phyloP scores from a whole-genome alignment of 2,888 invertebrate species.

The Caenorhabditis virilis region DNA sequence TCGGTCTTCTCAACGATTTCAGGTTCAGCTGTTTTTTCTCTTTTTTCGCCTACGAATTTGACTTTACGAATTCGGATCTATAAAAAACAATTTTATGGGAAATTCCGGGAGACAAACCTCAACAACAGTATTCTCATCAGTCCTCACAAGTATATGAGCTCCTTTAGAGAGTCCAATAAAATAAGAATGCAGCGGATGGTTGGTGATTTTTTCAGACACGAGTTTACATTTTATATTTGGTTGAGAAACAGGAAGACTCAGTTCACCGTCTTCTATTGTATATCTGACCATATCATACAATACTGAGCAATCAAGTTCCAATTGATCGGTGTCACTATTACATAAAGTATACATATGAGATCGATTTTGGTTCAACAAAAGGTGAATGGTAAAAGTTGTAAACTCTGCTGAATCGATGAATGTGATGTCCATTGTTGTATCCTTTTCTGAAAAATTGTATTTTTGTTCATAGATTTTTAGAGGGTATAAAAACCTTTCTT shows the following conservation, averaged over 20 bases:
- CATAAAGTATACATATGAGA: background rate
- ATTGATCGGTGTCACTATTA: background rate
- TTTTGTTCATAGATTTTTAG: constrained; percentile 1
- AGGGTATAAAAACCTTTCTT: background rate
- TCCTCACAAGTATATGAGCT: background rate
- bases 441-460: no score
- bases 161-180: background rate
- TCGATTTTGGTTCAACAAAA: background rate
- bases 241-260: constrained; percentile 7
- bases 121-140: background rate
- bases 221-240: constrained; percentile 9
- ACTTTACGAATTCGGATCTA: background rate
- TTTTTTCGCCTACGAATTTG: background rate
- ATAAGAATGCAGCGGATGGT: background rate
- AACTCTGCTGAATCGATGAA: constrained; percentile 3
- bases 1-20: background rate
- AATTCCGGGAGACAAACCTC: background rate
- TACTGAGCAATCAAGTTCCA: background rate
- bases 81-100: background rate
- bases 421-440: background rate
- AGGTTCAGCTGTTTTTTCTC: background rate
- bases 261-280: background rate
- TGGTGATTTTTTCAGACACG: background rate
- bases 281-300: constrained; percentile 1
- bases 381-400: background rate